Evolutionary conservation across 92 coral and sea anemone species (phyloP).

Genomic region (Heteractis magnifica): DNA sequence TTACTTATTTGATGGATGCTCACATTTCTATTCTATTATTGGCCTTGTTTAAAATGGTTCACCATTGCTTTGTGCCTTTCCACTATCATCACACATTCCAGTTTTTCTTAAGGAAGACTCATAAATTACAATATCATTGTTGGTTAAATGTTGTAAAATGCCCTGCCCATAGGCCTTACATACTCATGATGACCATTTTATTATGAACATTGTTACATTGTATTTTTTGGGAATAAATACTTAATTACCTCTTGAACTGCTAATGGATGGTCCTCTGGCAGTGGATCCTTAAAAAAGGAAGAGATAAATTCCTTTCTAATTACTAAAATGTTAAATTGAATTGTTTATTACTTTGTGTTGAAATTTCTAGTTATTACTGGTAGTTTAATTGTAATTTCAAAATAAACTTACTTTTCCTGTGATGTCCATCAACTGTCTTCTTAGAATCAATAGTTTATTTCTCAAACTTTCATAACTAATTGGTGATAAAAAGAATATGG

Average conservation of each 20-base stretch:
- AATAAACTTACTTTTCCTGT: slow-evolving; percentile 82
- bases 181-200: background rate
- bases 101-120: too few relatives aligned
- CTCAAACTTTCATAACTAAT: slow-evolving; percentile 89
- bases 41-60: too few relatives aligned
- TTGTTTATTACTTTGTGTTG: too few relatives aligned
- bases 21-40: too few relatives aligned
- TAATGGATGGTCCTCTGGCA: slow-evolving; percentile 89
- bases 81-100: too few relatives aligned
- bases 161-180: background rate
- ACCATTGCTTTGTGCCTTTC: too few relatives aligned
- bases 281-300: slow-evolving; percentile 66
- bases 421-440: slow-evolving; percentile 93
- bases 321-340: too few relatives aligned
- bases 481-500: slow-evolving; percentile 1
- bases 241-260: slow-evolving; percentile 79
- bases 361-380: too few relatives aligned
- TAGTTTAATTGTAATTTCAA: background rate
- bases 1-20: too few relatives aligned
- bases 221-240: background rate
- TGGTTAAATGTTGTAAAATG: too few relatives aligned
- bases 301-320: background rate
- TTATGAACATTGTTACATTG: too few relatives aligned
- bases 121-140: too few relatives aligned
- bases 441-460: slow-evolving; percentile 68